Evolutionary conservation across 2,888 invertebrate species (phyloP), one percentile per base, ranked within the genome.

Genomic region (Drosophila atripex): DNA sequence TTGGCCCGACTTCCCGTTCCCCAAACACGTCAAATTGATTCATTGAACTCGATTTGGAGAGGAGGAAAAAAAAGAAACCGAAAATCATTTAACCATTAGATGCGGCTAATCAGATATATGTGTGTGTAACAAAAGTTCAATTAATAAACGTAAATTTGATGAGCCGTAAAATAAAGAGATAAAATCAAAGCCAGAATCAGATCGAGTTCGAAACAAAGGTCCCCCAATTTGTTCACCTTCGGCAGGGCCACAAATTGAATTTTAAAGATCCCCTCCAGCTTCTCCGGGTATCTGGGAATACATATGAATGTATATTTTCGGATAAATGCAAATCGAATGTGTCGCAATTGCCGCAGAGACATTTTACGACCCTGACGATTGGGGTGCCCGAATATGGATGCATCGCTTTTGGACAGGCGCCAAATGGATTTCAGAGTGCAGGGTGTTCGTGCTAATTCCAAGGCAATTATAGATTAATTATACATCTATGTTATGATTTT

Each of bases 281-380:
- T 25, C 32, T 9, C 23, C 14, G 16, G 30, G 11, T 41, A 14
- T 25, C 66, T 16, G 39, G 39, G 9, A 35, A 6, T 28, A 70
- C 71, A 59, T 73, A n/a, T n/a, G n/a, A n/a, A n/a, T n/a, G n/a
- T n/a, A 64, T 76, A 71, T 52, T 35, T 35, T n/a, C n/a, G 71
- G 82, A 38, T 65, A 65, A 64, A 87, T 82, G 85, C 72, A 80
- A 87, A 87, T 87, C 64, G 71, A 66, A 73, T 63, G 86, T 85
- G 78, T 77, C 65, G 78, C 85, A 82, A 78, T 87, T 78, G 80
- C 55, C 75, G 53, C 72, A 76, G 66, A 78, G 57, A 75, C 73
- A 76, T 68, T 84, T 80, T 71, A 64, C 41, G 79, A 64, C 30
- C 12, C 53, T 41, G 41, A 39, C 28, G 23, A 65, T 64, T 64